Percentiles rank a stretch among this genome's conserved stretches.
phyloP scores from a whole-genome alignment of 2,888 invertebrate genomes.

The Tridacna crocea region DNA sequence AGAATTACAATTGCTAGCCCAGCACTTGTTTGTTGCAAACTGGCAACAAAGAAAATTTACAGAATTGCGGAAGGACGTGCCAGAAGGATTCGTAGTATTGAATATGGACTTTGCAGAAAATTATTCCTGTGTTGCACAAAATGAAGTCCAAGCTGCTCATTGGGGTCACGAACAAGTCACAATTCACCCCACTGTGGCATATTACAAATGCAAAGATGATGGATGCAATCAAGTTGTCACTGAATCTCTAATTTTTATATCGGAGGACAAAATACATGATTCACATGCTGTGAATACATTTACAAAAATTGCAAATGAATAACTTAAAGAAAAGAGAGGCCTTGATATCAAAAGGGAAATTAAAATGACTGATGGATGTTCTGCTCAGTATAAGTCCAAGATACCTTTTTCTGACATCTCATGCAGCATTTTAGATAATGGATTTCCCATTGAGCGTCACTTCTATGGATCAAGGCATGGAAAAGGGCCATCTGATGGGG shows the following conservation, averaged over 20 bases:
- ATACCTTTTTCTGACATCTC: conserved; percentile 50
- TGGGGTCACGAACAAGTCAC: conserved; percentile 53
- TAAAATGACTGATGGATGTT: conserved; percentile 18
- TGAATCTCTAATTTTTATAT: conserved; percentile 53
- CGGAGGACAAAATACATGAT: conserved; percentile 55
- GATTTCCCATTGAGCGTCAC: conserved; percentile 39
- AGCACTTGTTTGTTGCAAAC: conserved; percentile 44
- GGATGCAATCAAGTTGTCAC: conserved; percentile 44
- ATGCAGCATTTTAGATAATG: conserved; percentile 31
- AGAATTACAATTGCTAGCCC: conserved; percentile 36
- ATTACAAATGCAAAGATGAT: conserved; percentile 46
- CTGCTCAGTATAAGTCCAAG: conserved; percentile 48
- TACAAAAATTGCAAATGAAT: conserved; percentile 33
- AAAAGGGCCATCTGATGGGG: conserved; percentile 13
- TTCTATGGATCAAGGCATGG: conserved; percentile 45
- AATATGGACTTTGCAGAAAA: conserved; percentile 21
- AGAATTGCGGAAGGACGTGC: conserved; percentile 34
- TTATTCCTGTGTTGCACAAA: conserved; percentile 47
- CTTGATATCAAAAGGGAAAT: conserved; percentile 2
- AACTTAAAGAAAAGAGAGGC: conserved; percentile 30
- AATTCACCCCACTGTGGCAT: conserved; percentile 43
- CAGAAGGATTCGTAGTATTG: conserved; percentile 41
- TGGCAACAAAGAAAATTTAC: conserved; percentile 53
- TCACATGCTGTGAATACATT: conserved; percentile 46
- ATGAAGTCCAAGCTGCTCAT: conserved; percentile 57